Percentiles rank a stretch among this genome's conserved stretches.
These are phyloP conservation scores for Hyperoodon ampullatus DNA, from an alignment of 2,113 vertebrate genomes.

Conservation along the genomic window DNA sequence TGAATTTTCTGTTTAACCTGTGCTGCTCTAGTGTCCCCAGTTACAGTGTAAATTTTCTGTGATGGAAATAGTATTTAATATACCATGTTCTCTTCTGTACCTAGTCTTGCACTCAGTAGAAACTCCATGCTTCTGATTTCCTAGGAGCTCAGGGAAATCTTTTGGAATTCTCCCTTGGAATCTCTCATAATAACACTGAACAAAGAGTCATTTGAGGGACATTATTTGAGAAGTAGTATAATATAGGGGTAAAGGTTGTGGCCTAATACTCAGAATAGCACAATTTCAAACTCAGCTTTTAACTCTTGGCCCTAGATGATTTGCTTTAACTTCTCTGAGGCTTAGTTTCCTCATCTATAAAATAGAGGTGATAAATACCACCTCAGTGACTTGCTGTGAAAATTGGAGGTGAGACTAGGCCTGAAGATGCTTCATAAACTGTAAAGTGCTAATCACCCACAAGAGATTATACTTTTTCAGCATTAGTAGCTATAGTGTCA, in stretches of 20 bases:
- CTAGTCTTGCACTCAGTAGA: background rate
- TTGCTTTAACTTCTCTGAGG: background rate
- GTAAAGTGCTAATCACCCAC: background rate
- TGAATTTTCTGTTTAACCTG: background rate
- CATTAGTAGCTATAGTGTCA: background rate
- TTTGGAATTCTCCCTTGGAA: background rate
- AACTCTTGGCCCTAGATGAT: background rate
- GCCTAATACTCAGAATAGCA: background rate
- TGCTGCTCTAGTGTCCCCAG: background rate
- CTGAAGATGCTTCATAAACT: background rate
- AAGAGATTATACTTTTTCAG: background rate
- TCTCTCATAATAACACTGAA: background rate
- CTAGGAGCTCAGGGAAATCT: background rate
- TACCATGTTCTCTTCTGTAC: no score
- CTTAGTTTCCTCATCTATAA: background rate
- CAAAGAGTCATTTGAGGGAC: background rate
- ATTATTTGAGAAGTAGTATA: background rate
- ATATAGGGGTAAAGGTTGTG: background rate
- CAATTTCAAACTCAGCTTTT: background rate
- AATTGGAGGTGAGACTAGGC: background rate
- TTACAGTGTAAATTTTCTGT: background rate
- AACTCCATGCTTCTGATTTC: background rate
- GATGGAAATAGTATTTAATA: background rate
- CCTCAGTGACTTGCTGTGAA: background rate
- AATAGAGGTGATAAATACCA: background rate